Conservation (phyloP, 1,140 invertebrate genomes). For the Leptinotarsa texana region DNA sequence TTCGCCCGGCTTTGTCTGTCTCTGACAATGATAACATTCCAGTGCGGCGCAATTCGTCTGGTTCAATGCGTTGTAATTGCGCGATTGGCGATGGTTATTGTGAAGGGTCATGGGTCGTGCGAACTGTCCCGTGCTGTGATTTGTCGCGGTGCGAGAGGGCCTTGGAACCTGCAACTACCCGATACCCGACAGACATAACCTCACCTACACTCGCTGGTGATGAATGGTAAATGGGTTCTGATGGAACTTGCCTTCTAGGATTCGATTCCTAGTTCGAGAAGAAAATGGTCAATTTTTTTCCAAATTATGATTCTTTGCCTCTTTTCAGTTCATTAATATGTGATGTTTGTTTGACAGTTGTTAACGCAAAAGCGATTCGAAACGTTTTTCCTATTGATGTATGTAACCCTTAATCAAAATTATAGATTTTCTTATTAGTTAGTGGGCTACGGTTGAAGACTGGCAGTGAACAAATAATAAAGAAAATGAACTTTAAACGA, state of each 20-base stretch:
- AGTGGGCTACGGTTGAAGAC: no score
- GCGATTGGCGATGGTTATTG: slow-evolving; percentile 54
- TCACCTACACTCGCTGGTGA: not conserved
- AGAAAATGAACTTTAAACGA: no score
- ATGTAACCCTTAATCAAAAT: no score
- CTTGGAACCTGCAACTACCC: not conserved
- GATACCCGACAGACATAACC: not conserved
- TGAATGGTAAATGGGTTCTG: not conserved
- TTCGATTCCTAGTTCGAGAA: no score
- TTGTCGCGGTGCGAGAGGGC: slow-evolving; percentile 48
- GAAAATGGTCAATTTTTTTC: no score
- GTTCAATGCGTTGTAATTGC: slow-evolving; percentile 43
- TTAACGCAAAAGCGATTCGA: no score
- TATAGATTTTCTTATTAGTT: no score
- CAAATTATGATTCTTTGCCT: no score
- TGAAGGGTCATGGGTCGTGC: slow-evolving; percentile 52
- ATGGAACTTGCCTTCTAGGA: not conserved
- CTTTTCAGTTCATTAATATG: no score
- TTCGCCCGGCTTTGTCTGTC: not conserved
- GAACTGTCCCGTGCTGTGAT: slow-evolving; percentile 53
- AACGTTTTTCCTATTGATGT: no score
- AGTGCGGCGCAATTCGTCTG: slow-evolving; percentile 8
- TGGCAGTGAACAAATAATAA: no score
- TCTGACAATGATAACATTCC: not conserved
- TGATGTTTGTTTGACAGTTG: no score